Base-by-base conservation (phyloP, 2,113 vertebrate genomes). In the Catharus bicknelli region DNA sequence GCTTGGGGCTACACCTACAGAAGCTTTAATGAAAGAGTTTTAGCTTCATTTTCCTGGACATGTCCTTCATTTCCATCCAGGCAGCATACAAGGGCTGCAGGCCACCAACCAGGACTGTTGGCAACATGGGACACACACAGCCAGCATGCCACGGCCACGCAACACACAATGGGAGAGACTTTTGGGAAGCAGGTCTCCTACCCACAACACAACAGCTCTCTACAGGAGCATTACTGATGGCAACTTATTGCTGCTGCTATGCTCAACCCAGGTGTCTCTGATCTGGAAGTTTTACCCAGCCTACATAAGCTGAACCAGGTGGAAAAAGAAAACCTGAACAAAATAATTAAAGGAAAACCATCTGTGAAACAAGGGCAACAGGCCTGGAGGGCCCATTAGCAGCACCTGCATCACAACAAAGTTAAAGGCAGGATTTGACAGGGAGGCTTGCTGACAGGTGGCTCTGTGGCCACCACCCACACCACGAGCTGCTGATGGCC, bases 61-160 rank as follows among this genome's bases (percentile, higher is more conserved):
- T 0, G 0, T 66, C 7, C 22, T 57, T 72, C 4, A 3, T 54
- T 69, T 64, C 38, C 29, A 80, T 8, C 4, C 21, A 57, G 32
- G 30, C 16, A 40, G 42, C 9, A 3, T 2, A 29, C 20, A 27
- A 38, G 18, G 34, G 15, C 34, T 42, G 20, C 30, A 7, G 5
- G 23, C 6, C 36, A n/a, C 40, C 11, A 30, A 15, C 4, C 9
- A 32, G 42, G 40, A 48, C 32, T 3, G 1, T 15, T 55, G n/a
- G 59, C 47, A 81, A 13, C 21, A 16, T 0, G 5, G 61, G 7
- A 58, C 47, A 69, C 2, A 1, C 21, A 43, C 1, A 16, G 25
- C 16, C 73, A 30, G 1, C 1, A 4, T 11, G 11, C 8, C 54
- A 45, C 0, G 0, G 48, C 22, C 47, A 42, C 30, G n/a, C n/a